These are phyloP conservation scores for Caenorhabditis imperialis DNA, from an alignment of 2,888 invertebrate genomes.

Conservation along the genomic window DNA sequence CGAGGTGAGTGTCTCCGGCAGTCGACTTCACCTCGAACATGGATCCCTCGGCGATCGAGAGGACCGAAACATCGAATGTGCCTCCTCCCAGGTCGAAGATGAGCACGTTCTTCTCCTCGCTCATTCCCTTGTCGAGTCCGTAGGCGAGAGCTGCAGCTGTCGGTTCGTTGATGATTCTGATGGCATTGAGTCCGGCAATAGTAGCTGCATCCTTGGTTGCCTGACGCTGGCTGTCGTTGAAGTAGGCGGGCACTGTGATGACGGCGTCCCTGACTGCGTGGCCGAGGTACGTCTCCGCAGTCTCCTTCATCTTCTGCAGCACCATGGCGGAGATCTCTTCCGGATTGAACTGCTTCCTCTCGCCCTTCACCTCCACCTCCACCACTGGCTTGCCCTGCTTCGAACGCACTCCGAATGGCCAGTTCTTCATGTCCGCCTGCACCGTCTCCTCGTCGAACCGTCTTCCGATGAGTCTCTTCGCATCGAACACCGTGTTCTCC, in stretches of 20 bases:
- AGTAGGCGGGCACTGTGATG: constrained; percentile 89
- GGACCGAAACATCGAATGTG: constrained; percentile 80
- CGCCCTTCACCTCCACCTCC: constrained; percentile 88
- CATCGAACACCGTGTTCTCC: constrained; percentile 62
- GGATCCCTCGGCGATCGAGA: constrained; percentile 60
- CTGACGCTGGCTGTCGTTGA: constrained; percentile 84
- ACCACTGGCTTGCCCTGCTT: constrained; percentile 63
- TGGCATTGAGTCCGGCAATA: constrained; percentile 80
- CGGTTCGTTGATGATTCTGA: constrained; percentile 80
- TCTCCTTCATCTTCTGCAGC: constrained; percentile 76
- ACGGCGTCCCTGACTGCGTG: constrained; percentile 83
- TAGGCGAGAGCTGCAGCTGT: constrained; percentile 86
- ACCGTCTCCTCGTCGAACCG: constrained; percentile 80
- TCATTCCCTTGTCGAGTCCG: constrained; percentile 81
- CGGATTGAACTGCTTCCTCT: constrained; percentile 83
- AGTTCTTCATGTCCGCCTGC: constrained; percentile 76
- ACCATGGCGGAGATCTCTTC: constrained; percentile 77
- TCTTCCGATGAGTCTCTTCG: constrained; percentile 80
- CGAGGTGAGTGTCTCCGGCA: constrained; percentile 85
- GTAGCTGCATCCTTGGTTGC: constrained; percentile 81
- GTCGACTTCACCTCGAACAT: constrained; percentile 78
- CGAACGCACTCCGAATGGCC: constrained; percentile 74
- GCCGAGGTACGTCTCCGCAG: constrained; percentile 79
- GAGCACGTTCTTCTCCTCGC: constrained; percentile 66
- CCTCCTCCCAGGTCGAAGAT: constrained; percentile 79